A percentile compares a stretch with the other conserved stretches of the same genome.
Evolutionary conservation across 30 jellyfish, hydroid and myxozoan species (phyloP).

Genomic region (Nemopilema nomurai): DNA sequence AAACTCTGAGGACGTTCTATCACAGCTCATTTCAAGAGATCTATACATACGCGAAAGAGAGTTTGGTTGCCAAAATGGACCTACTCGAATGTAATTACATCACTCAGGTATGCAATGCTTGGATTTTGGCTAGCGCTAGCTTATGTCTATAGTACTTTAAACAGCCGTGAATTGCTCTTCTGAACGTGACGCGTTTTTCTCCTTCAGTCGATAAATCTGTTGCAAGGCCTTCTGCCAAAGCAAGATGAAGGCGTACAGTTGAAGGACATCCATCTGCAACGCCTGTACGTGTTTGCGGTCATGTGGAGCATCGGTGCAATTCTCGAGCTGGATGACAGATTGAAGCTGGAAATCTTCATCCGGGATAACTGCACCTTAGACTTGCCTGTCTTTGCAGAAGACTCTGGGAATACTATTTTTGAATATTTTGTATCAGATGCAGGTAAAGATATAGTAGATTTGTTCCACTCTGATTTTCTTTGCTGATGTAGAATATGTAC

Average conservation of each 20-base stretch:
- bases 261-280: conserved; percentile 48
- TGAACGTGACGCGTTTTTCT: background rate
- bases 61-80: conserved; percentile 80
- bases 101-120: conserved; percentile 80
- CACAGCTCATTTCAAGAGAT: conserved; percentile 80
- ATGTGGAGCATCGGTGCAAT: conserved; percentile 91
- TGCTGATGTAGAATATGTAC: background rate
- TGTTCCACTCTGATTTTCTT: background rate
- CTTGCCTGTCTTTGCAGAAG: conserved; percentile 64
- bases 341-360: conserved; percentile 64
- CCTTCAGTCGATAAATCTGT: conserved; percentile 65
- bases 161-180: background rate
- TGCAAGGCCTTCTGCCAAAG: conserved; percentile 71
- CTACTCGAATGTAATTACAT: conserved; percentile 85
- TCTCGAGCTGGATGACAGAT: conserved; percentile 81
- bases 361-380: conserved; percentile 45
- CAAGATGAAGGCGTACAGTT: conserved; percentile 60
- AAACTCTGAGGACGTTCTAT: conserved; percentile 39
- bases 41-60: conserved; percentile 63
- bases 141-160: no score
- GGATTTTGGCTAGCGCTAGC: background rate
- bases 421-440: conserved; percentile 73
- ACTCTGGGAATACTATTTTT: conserved; percentile 65
- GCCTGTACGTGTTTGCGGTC: conserved; percentile 72
- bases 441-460: conserved; percentile 25